Conservation (phyloP, 1,140 invertebrate genomes). For the Hydropsyche tenuis region DNA sequence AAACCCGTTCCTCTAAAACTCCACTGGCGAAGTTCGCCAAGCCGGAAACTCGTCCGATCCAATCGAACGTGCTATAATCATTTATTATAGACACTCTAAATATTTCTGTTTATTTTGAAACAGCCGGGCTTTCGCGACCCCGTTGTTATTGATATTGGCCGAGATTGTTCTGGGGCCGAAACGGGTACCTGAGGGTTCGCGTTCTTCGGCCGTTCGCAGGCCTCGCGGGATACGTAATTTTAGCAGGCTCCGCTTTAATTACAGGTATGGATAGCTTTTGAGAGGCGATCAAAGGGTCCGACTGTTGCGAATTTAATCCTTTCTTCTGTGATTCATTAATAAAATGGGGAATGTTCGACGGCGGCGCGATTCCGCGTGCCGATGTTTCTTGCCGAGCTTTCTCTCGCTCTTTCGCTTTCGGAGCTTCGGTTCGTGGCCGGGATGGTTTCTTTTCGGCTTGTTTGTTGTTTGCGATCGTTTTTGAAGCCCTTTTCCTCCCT, state of each 20-base stretch:
- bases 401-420: neutral
- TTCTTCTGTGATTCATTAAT: conserved; percentile 49
- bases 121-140: conserved; percentile 8
- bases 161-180: conserved; percentile 24
- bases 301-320: conserved; percentile 46
- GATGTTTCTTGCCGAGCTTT: neutral
- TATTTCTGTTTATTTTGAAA: neutral
- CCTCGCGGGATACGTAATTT: conserved; percentile 30
- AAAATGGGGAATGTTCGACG: conserved; percentile 41
- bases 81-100: too few species aligned
- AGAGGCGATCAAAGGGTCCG: conserved; percentile 47
- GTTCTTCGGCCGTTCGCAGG: neutral
- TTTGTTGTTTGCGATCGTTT: conserved; percentile 32
- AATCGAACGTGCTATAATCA: too few species aligned
- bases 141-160: conserved; percentile 36
- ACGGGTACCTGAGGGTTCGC: conserved; percentile 22
- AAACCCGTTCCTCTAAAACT: too few species aligned
- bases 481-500: neutral
- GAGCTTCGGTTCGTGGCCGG: neutral
- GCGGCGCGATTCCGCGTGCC: conserved; percentile 8
- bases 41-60: too few species aligned
- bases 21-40: too few species aligned
- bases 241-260: conserved; percentile 45
- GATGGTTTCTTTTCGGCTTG: conserved; percentile 4
- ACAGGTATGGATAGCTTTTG: conserved; percentile 47